These are phyloP conservation scores for Planiliza haematocheilus DNA, from an alignment of 2,113 vertebrate genomes.

Conservation along the genomic window DNA sequence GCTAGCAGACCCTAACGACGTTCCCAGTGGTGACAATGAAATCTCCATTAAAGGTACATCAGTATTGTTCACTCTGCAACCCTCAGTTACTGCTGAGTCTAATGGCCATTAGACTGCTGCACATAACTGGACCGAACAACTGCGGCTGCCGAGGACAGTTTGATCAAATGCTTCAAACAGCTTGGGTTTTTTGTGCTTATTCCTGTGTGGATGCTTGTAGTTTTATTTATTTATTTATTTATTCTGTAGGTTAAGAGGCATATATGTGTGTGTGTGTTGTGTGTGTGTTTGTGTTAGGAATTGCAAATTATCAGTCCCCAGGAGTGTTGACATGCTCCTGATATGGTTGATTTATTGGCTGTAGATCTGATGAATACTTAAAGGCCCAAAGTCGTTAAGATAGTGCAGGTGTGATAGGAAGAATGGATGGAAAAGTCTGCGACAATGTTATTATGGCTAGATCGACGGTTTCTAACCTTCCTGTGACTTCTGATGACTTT, in stretches of 20 bases:
- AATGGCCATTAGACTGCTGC: conserved; percentile 67
- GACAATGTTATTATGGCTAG: conserved; percentile 55
- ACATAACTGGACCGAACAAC: conserved; percentile 47
- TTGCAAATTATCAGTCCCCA: conserved; percentile 60
- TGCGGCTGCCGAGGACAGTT: conserved; percentile 49
- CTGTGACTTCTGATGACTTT: conserved; percentile 51
- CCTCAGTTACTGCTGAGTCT: conserved; percentile 57
- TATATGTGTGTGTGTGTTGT: background rate
- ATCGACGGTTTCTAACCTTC: conserved; percentile 55
- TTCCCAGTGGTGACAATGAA: conserved; percentile 67
- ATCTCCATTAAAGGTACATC: conserved; percentile 68
- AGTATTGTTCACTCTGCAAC: conserved; percentile 59
- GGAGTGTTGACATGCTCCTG: conserved; percentile 52
- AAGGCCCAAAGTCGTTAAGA: conserved; percentile 74
- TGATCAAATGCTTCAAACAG: conserved; percentile 50
- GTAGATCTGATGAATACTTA: conserved; percentile 70
- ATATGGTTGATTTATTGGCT: conserved; percentile 73
- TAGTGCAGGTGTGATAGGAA: conserved; percentile 57
- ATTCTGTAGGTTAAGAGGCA: conserved; percentile 10
- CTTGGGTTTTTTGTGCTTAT: conserved; percentile 12
- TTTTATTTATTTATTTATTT: background rate
- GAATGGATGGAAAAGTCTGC: conserved; percentile 40
- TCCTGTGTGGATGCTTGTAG: background rate
- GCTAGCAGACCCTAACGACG: conserved; percentile 49
- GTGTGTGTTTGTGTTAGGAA: conserved; percentile 19